Evolutionary conservation across 2,797 vertebrate species (phyloP).

Genomic region (Jordanella pulchra): DNA sequence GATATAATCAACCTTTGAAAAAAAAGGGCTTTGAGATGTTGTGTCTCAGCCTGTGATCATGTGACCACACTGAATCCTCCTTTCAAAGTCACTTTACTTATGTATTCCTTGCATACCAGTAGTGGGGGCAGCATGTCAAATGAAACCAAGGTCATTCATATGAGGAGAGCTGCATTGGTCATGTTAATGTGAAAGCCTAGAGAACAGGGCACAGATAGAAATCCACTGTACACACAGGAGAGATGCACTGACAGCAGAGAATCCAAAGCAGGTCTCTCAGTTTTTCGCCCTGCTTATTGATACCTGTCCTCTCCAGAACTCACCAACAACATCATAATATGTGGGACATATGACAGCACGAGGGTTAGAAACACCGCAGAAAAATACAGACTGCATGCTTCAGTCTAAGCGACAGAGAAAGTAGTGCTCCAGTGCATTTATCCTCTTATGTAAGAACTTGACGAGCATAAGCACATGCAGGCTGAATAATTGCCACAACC

Average conservation of each 20-base stretch:
- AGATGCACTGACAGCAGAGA: background rate
- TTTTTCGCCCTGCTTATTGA: background rate
- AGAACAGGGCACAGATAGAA: background rate
- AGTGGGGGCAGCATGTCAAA: constrained; percentile 22
- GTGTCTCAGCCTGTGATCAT: constrained; percentile 16
- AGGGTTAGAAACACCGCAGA: constrained; percentile 35
- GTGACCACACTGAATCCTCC: constrained; percentile 25
- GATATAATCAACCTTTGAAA: constrained; percentile 22
- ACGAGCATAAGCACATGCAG: constrained; percentile 57
- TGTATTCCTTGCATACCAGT: constrained; percentile 33
- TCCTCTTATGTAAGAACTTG: constrained; percentile 76
- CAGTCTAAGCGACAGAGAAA: constrained; percentile 43
- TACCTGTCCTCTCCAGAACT: constrained; percentile 22
- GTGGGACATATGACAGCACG: constrained; percentile 9
- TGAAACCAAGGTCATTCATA: constrained; percentile 43
- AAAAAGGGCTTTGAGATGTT: constrained; percentile 13
- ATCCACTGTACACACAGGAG: background rate
- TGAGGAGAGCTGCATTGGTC: constrained; percentile 12
- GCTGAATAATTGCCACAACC: constrained; percentile 41
- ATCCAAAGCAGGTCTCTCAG: background rate
- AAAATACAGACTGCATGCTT: constrained; percentile 15
- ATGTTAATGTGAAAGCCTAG: constrained; percentile 17
- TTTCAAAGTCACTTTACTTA: constrained; percentile 58
- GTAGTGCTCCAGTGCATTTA: constrained; percentile 59
- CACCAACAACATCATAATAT: constrained; percentile 30